Evolutionary conservation across 2,113 vertebrate species (phyloP), one percentile per base, ranked within the genome.

Genomic region (Ia io): DNA sequence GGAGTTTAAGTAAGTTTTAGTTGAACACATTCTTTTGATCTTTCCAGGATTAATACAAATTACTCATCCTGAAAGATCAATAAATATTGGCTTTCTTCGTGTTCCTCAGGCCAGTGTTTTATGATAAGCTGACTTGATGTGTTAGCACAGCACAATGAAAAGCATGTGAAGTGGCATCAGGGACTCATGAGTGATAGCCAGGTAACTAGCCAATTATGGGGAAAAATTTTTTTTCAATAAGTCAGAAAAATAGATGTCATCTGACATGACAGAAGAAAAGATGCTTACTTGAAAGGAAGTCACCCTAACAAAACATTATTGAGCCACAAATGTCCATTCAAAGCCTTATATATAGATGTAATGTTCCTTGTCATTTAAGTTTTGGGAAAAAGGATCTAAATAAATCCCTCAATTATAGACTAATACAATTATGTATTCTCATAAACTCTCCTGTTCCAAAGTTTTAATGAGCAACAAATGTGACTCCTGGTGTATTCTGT

Each of bases 21-120:
- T 90, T 90, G 92, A 97, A 89, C 51, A 90, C 20, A 56, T 76
- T 91, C 63, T 88, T 88, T 95, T 91, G 61, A 85, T 96, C 71
- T 91, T 89, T 84, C 35, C 14, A 90, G 61, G 83, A 91, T 93
- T 95, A 89, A 77, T 84, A 90, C 44, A 84, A 86, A 94, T 94
- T 94, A 74, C 47, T 97, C 59, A 79, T 88, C 12, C 40, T 88
- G 53, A 90, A 70, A 77, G 47, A 80, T 97, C 84, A 80, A 83
- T 98, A 90, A 51, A 69, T 93, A 97, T 92, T 95, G 84, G 44
- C 16, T 95, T 97, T 95, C 23, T 82, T 84, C 59, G 65, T 14
- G 22, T 74, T 91, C 56, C 76, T 35, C 5, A 3, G 16, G 67
- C 84, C 59, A 74, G 18, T 84, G 67, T 79, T 96, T 95, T 96